Evolutionary conservation across 2,113 vertebrate genomes (phyloP), one percentile per base, ranked within the genome.

Genomic region (Danionella cerebrum): DNA sequence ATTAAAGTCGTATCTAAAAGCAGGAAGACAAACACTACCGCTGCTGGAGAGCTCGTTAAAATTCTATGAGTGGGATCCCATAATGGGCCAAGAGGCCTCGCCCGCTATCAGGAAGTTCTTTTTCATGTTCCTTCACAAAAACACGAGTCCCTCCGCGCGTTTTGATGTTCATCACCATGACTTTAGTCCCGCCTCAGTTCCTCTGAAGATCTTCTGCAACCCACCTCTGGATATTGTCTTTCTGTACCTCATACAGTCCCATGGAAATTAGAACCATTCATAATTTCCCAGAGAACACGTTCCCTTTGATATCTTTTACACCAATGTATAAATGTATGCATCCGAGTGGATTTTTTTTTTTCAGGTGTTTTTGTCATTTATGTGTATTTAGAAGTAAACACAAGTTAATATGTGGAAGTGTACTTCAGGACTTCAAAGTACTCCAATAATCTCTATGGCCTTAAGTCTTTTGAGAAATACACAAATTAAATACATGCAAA

Each of bases 111-210:
- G 67, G 55, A 76, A 79, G 69, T 69, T 74, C 71, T 58, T 74
- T 79, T 76, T 76, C 74, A 74, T 76, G 77, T 76, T 76, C 39
- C 47, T 47, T 51, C 60, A 69, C 38, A 55, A 60, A 72, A 72
- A 70, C 62, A 67, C 59, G 52, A 70, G 71, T 73, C 67, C 64
- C 73, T 59, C 64, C 65, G 67, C 68, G 57, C 27, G 21, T 25
- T 70, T 76, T 78, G 70, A 78, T 76, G 68, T 73, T 73, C 65
- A 76, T 71, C 72, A 71, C 57, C 69, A 69, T 70, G 47, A 68
- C 73, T 76, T 76, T 74, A 73, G 69, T 76, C 63, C 77, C 62
- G 62, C 12, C 9, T 33, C 9, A 33, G 5, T 54, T 73, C 51
- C 53, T 71, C 64, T 71, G 67, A 73, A 71, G 64, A 60, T 51